These are phyloP conservation scores for Penaeus indicus DNA, from an alignment of 1,140 invertebrate genomes.

Conservation along the genomic window DNA sequence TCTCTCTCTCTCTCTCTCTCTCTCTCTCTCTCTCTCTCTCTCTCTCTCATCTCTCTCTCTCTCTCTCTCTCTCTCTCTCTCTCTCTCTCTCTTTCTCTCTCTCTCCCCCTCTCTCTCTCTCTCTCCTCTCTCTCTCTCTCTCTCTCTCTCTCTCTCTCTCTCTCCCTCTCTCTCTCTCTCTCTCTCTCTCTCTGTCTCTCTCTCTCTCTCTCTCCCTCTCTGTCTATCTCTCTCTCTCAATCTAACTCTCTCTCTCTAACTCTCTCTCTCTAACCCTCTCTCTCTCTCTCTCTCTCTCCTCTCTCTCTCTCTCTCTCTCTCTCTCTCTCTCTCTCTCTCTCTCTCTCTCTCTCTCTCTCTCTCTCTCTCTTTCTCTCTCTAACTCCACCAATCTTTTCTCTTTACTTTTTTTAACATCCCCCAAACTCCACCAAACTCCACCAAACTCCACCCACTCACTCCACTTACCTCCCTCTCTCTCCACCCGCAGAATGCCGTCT, in stretches of 20 bases:
- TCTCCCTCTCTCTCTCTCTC: neutral
- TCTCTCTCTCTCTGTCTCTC: neutral
- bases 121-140: neutral
- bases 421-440: neutral
- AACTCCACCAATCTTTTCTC: too few species aligned
- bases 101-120: neutral
- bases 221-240: too few species aligned
- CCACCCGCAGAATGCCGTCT: conserved; percentile 88
- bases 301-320: too few species aligned
- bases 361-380: too few species aligned
- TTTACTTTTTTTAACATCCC: neutral
- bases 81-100: neutral
- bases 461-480: neutral
- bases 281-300: too few species aligned
- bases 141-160: neutral
- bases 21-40: conserved; percentile 5
- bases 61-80: neutral
- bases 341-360: too few species aligned
- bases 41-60: neutral
- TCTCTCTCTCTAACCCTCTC: too few species aligned
- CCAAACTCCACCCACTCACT: neutral
- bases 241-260: too few species aligned
- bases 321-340: neutral
- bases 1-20: neutral
- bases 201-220: too few species aligned